Evolutionary conservation across 1,140 invertebrate species (phyloP).

Genomic region (Sycophila sp.): DNA sequence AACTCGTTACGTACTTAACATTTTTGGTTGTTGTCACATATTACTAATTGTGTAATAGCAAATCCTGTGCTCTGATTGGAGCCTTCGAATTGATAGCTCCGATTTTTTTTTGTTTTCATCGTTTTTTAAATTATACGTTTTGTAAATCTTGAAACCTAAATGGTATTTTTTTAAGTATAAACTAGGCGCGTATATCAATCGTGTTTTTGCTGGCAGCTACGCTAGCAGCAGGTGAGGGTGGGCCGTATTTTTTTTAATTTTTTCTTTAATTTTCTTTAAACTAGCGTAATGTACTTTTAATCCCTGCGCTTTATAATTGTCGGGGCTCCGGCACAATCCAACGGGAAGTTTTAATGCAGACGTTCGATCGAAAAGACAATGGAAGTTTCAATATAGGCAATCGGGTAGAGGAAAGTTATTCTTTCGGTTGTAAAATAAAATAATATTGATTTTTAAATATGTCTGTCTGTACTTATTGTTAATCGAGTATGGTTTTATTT

Average conservation of each 20-base stretch:
- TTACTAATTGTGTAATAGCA: too few species aligned
- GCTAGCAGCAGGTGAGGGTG: slow-evolving; percentile 11
- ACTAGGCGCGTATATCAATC: slow-evolving; percentile 22
- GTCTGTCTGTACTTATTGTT: too few species aligned
- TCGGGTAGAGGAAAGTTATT: too few species aligned
- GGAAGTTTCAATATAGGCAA: too few species aligned
- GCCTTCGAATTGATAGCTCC: too few species aligned
- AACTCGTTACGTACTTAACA: too few species aligned
- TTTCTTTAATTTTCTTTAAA: background rate
- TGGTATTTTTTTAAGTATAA: slow-evolving; percentile 24
- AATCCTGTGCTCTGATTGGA: background rate
- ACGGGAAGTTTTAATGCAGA: background rate
- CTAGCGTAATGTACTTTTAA: slow-evolving; percentile 10
- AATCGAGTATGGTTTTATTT: too few species aligned
- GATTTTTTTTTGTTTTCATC: background rate
- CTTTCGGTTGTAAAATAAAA: too few species aligned
- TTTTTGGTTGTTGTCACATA: too few species aligned
- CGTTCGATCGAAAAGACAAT: too few species aligned
- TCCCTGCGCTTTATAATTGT: slow-evolving; percentile 22
- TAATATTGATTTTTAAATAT: too few species aligned
- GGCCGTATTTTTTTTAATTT: background rate
- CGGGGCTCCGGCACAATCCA: background rate
- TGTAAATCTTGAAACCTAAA: slow-evolving; percentile 1
- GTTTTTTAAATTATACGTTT: too few species aligned
- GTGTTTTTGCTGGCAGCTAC: background rate